Conservation (phyloP, 2,797 vertebrate species). For the Antennarius maculatus region DNA sequence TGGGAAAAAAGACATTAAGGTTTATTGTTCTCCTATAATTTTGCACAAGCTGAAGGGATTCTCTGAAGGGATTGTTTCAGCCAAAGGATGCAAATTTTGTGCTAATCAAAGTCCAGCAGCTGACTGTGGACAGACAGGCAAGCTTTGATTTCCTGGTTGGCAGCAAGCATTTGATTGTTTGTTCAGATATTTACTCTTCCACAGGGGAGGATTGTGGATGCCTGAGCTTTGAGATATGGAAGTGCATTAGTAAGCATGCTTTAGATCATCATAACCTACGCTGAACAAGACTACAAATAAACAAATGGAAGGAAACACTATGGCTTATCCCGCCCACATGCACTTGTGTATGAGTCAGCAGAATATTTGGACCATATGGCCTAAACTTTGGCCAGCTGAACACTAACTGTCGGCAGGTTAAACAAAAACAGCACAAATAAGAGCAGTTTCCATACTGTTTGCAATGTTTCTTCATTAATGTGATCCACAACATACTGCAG, state of each 20-base stretch:
- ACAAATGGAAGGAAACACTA: conserved; percentile 56
- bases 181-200: conserved; percentile 49
- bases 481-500: conserved; percentile 4
- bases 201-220: conserved; percentile 38
- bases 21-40: neutral
- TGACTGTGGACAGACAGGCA: conserved; percentile 46
- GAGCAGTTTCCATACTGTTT: conserved; percentile 14
- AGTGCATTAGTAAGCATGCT: conserved; percentile 50
- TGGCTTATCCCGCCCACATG: conserved; percentile 64
- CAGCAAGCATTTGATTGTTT: conserved; percentile 34
- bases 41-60: neutral
- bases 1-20: neutral
- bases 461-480: conserved; percentile 9
- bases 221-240: conserved; percentile 45
- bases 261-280: conserved; percentile 56
- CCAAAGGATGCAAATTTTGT: conserved; percentile 13
- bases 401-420: conserved; percentile 40
- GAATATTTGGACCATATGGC: conserved; percentile 69
- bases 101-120: conserved; percentile 12
- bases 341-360: conserved; percentile 73
- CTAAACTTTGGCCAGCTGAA: conserved; percentile 55
- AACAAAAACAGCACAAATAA: conserved; percentile 26
- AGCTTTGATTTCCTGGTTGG: conserved; percentile 42
- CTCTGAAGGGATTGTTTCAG: conserved; percentile 8
- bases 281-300: conserved; percentile 59